Evolutionary conservation across 2,888 invertebrate genomes (phyloP).

Genomic region (Polietes domitor): DNA sequence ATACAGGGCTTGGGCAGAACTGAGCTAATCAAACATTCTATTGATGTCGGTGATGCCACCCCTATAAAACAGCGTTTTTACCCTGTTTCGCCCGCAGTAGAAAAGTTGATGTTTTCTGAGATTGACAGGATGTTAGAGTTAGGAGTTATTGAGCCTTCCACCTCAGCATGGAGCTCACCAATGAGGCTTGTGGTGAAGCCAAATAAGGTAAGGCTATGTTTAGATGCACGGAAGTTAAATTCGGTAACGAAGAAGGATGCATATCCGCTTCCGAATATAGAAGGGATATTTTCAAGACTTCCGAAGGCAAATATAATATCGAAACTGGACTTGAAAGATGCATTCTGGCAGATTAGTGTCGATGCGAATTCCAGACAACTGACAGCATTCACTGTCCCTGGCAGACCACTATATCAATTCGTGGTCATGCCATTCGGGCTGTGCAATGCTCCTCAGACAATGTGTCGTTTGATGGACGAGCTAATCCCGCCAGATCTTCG

Average conservation of each 20-base stretch:
- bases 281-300: slow-evolving; percentile 58
- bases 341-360: no score
- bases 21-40: slow-evolving; percentile 45
- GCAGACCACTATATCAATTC: slow-evolving; percentile 58
- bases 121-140: slow-evolving; percentile 72
- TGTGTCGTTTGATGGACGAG: slow-evolving; percentile 62
- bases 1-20: slow-evolving; percentile 58
- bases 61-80: slow-evolving; percentile 65
- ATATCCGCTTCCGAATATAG: slow-evolving; percentile 62
- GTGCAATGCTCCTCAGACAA: slow-evolving; percentile 59
- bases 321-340: neutral
- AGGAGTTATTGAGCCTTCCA: slow-evolving; percentile 71
- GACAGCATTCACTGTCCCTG: no score
- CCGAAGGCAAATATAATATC: slow-evolving; percentile 49
- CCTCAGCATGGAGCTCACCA: slow-evolving; percentile 45
- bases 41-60: slow-evolving; percentile 56
- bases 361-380: no score
- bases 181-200: slow-evolving; percentile 42
- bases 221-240: slow-evolving; percentile 40
- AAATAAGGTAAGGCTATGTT: slow-evolving; percentile 35
- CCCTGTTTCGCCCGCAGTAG: slow-evolving; percentile 62
- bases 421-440: slow-evolving; percentile 62
- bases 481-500: slow-evolving; percentile 54
- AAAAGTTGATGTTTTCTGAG: slow-evolving; percentile 66
- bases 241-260: slow-evolving; percentile 56